Base-by-base conservation (phyloP, 1,140 invertebrate genomes). In the Drosophila kohkoa region DNA sequence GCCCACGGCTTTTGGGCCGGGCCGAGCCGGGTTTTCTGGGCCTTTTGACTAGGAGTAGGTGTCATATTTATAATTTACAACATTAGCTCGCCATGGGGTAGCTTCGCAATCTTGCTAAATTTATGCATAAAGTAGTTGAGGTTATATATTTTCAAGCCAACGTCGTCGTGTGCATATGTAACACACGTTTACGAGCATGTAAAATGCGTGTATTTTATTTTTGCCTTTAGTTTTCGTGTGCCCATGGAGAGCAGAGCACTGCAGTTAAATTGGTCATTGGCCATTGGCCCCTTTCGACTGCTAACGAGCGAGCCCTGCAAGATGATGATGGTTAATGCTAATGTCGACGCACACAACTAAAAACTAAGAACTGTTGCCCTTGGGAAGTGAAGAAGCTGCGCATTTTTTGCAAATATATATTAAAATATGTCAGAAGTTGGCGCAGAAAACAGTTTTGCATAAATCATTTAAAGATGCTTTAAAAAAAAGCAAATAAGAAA, bases 1-100 rank as follows among this genome's bases (percentile, higher is more conserved):
- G 82, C 82, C 78, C 82, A 86, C 82, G 82, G 78, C 65, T 74
- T 82, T 82, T 67, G 49, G 41, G 54, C 32, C 63, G 7, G 51
- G 32, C 20, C 20, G 20, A 25, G 20, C 20, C 20, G 20, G 20
- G 20, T 25, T 73, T 66, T 78, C 49, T 59, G 35, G 20, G 55
- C 43, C 49, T 51, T 25, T 46, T 48, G 60, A 70, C 81, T 88
- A 81, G 83, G 85, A 89, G 85, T 89, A 89, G 85, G 85, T 89
- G 85, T 89, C 85, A 89, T 89, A 89, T 89, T 89, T 89, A 89
- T 89, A 89, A 89, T 89, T 89, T 89, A 89, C 85, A 89, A 89
- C 85, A 89, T 89, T 89, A 85, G 85, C 85, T 85, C 85, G 81
- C 85, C 85, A 89, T 89, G 85, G 85, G 85, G 85, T 87, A 87